A percentile compares a stretch with the other conserved stretches of the same genome.
Conservation (phyloP, 2,113 vertebrate species). For the Accipiter virgatus region DNA sequence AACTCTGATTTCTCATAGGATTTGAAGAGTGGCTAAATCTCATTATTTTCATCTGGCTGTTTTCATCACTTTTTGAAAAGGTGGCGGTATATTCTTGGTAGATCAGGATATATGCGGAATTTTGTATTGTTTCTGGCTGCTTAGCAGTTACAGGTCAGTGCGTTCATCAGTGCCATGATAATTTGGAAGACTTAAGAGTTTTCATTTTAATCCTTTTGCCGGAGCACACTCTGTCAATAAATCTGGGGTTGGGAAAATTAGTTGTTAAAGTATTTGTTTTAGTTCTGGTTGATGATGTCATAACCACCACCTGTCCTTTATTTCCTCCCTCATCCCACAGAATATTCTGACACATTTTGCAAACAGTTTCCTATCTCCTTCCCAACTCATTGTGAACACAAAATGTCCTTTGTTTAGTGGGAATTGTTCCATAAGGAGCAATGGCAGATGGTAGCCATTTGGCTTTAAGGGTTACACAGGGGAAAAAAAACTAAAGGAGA, state of each 20-base stretch:
- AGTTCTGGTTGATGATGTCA: neutral
- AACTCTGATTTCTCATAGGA: neutral
- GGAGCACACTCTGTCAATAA: neutral
- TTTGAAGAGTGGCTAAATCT: neutral
- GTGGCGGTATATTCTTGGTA: accelerated
- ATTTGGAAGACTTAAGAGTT: neutral
- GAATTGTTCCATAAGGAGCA: neutral
- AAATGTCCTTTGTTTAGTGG: neutral
- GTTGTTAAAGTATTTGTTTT: neutral
- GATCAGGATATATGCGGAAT: neutral
- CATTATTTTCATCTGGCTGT: neutral
- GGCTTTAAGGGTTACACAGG: neutral
- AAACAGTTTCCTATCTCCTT: neutral
- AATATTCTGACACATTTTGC: neutral
- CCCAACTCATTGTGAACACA: neutral
- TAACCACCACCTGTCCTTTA: neutral
- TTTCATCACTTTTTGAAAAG: neutral
- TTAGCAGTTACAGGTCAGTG: neutral
- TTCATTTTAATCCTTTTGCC: neutral
- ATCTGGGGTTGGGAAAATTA: neutral
- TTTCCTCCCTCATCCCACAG: neutral
- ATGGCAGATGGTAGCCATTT: conserved; percentile 13
- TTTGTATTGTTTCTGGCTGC: neutral
- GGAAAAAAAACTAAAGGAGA: neutral
- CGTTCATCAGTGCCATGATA: neutral